Evolutionary conservation across 2,113 vertebrate genomes (phyloP), one percentile per base, ranked within the genome.

Genomic region (Zosterops pallidus): DNA sequence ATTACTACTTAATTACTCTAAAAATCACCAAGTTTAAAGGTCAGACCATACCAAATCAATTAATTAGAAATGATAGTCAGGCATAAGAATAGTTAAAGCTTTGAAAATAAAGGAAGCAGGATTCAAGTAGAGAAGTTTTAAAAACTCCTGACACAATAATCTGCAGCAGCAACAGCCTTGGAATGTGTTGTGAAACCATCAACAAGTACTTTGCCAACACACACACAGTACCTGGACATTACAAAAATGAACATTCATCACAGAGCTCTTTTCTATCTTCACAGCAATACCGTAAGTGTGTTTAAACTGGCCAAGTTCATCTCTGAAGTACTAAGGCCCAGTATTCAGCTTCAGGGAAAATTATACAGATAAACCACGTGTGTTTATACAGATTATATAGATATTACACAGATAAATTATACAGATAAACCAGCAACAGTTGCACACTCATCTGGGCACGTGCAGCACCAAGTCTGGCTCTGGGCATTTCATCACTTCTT

Each of bases 401-500:
- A 44, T 44, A 46, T 46, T 46, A 46, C 19, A 46, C 44, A 46
- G 18, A 46, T 46, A 46, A 44, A 47, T 22, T 22, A 47, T 47
- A 22, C 21, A 47, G 46, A 47, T 6, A 47, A 23, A 47, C 46
- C 46, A 47, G 57, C 37, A 41, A 13, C n/a, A 67, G 9, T 0
- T 12, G 2, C 1, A 3, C 22, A 24, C 3, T 15, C 20, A 28
- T 2, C 8, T 31, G 11, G 2, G 5, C 8, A 8, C 4, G 19
- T 2, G 1, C 12, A 74, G 37, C 47, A 31, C 21, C 6, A 28
- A 1, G 2, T 33, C 19, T 39, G 13, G 31, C 2, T 41, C 22
- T 39, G 20, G 28, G 26, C 7, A 11, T 35, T 22, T 33, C 17
- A 14, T 31, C 60, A 14, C 26, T 35, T 33, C 63, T 59, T 44